Evolutionary conservation across 2,888 invertebrate genomes (phyloP), one percentile per base, ranked within the genome.

Genomic region (Branchinecta sandiegonensis): DNA sequence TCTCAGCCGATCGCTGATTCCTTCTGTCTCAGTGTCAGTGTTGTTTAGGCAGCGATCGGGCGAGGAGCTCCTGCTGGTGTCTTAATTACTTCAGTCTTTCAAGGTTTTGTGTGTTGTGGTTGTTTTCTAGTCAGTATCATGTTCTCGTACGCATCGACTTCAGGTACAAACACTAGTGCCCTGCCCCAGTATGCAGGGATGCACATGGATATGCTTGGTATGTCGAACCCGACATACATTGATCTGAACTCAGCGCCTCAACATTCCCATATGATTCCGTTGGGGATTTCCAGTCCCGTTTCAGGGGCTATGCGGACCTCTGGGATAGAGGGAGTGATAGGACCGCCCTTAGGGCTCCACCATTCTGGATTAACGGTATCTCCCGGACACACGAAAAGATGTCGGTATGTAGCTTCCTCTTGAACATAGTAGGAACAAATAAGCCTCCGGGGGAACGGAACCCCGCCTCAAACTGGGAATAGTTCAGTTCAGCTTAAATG

Each of bases 251-350:
- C 63, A 17, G 63, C 10, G 11, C 63, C 63, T 56, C 63, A 56
- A 56, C 63, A 56, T 10, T 56, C 63, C n/a, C 63, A 56, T 17
- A 56, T 56, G 63, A 56, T 56, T 56, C 63, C 63, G 63, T 23
- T 56, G 8, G 63, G 63, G 23, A 56, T 56, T 56, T n/a, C 63
- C 23, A 56, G 63, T 9, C 63, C 63, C 23, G 63, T 56, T n/a
- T 56, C 63, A 17, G 63, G 63, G 63, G 63, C 63, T 56, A 56
- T 56, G 63, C 63, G 63, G 63, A 17, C 63, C n/a, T 56, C 63
- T 17, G 63, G 63, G 23, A 56, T 56, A 17, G 63, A 56, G 23
- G 63, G 63, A 17, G 63, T 56, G 63, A 56, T 56, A 56, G 63
- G 63, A 17, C 63, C 63, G 11, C 63, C 63, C 9, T 56, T 56